Base-by-base conservation (phyloP, 2,888 invertebrate species). In the Ichneumoninae sp. region DNA sequence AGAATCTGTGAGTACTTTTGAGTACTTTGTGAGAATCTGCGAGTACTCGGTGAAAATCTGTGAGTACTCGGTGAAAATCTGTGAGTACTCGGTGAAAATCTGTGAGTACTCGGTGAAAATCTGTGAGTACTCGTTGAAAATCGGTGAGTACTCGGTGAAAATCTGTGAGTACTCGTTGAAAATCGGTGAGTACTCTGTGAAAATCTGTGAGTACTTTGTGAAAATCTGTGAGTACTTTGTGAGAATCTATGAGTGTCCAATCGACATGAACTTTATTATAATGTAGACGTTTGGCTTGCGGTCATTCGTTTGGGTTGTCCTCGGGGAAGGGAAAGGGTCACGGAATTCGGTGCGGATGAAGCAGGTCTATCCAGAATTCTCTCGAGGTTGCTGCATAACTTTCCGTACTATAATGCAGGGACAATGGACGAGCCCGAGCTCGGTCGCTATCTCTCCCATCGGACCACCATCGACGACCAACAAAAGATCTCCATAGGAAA, bases 381-480 rank as follows among this genome's bases (percentile, higher is more conserved):
- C 80, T 57, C 66, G 73, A n/a, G 5, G 69, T 69, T 33, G 69
- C 74, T 68, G 78, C 63, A 83, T 83, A 79, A 83, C 73, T 78
- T 79, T 79, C 63, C 30, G 16, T 30, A 33, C 30, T n/a, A 16
- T n/a, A 63, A 66, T 26, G 40, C 54, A 52, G 70, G 50, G n/a
- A 81, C 75, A 63, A 70, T 77, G 47, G 75, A 50, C 33, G 44
- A 50, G 47, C 30, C 6, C 69, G 40, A 40, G 54, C 74, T 16
- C 16, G 47, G 47, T 65, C 70, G 54, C 65, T 75, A 83, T 79
- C 83, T 74, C 65, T 78, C 54, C 33, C 75, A 79, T 83, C 83
- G 63, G 83, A 83, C 83, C 83, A 83, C 83, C 83, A 44, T 75
- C 60, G 83, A 79, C 70, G 79, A 65, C 70, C 70, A 30, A 83